Evolutionary conservation across 2,797 vertebrate genomes (phyloP), one percentile per base, ranked within the genome.

Genomic region (Onychomys torridus): DNA sequence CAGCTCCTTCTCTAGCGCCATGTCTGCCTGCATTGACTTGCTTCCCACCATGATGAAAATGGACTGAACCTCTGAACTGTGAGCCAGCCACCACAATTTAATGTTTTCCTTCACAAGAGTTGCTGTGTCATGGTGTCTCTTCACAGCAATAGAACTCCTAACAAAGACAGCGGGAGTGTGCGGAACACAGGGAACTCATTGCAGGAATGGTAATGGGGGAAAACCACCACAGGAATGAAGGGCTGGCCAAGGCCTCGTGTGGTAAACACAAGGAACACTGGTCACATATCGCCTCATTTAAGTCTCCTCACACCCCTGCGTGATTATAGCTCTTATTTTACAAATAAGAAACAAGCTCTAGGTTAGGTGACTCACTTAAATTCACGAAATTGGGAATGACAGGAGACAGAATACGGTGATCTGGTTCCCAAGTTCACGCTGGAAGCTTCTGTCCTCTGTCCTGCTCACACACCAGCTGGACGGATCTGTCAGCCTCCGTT

Each of bases 151-250:
- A 75, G 71, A 75, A 27, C 9, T 37, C 37, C 21, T 43, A 12
- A 13, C 21, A 21, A 81, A 81, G 34, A 71, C 57, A n/a, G 34
- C 13, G 10, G 19, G 40, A 12, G 34, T 1, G 40, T 9, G 7
- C 17, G 43, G 25, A 8, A 59, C 46, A 34, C 3, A 21, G 19
- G 1, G 34, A 19, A 40, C 32, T 0, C 43, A 21, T 21, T 16
- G 27, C 27, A 25, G 34, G 27, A 63, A 55, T 13, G 17, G 19
- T 1, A 7, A 32, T 0, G 14, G 55, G 17, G 81, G 77, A 17
- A 11, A 0, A 25, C 17, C 21, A 27, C 61, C 46, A 6, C 2
- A 0, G 0, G 17, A 1, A 17, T 1, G 3, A 1, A 76, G 4
- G 57, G 9, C 6, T 69, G 17, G 13, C 2, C 2, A 27, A 11